These are phyloP conservation scores for Anoura caudifer DNA, from an alignment of 2,113 vertebrate species.

Conservation along the genomic window DNA sequence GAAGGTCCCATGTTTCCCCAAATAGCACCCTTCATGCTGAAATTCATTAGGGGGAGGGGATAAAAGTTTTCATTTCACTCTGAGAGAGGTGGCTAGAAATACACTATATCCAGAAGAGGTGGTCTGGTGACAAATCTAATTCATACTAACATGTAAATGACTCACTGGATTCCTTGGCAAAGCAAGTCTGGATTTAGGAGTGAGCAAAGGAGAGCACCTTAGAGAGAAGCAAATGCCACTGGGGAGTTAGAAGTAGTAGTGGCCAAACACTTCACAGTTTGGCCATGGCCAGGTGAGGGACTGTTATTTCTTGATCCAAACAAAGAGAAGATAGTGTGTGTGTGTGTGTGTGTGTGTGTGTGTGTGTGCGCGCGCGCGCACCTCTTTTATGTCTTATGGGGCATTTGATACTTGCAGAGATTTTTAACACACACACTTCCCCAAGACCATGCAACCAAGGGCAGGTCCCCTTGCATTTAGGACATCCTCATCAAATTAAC, in stretches of 20 bases:
- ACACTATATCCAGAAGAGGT: neutral
- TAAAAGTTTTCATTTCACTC: neutral
- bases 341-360: no score
- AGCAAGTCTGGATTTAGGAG: neutral
- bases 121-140: neutral
- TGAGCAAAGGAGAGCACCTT: neutral
- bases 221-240: neutral
- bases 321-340: neutral
- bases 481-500: neutral
- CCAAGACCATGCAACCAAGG: neutral
- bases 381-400: neutral
- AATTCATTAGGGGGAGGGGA: neutral
- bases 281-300: neutral
- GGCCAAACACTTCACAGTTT: neutral
- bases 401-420: neutral
- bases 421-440: neutral
- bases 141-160: neutral
- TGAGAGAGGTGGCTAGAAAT: neutral
- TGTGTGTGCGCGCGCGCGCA: rapidly evolving
- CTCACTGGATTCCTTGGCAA: neutral
- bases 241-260: neutral
- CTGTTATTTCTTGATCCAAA: neutral
- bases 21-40: neutral
- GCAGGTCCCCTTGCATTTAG: neutral
- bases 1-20: neutral